phyloP scores from a whole-genome alignment of 2,797 vertebrate species.

The Falco cherrug region DNA sequence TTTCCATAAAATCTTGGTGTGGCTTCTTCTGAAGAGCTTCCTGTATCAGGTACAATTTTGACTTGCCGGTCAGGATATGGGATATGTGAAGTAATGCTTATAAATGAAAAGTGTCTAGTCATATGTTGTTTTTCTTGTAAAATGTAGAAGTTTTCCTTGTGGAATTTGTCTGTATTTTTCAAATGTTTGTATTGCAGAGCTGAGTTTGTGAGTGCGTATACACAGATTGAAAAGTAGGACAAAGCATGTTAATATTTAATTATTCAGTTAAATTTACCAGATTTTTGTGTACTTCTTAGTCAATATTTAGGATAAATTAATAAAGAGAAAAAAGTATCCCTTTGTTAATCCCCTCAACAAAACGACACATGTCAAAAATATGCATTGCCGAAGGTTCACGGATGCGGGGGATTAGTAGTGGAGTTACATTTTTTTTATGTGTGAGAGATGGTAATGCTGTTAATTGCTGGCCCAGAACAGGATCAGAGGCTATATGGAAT shows the following conservation, averaged over 20 bases:
- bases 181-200: not conserved
- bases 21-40: slow-evolving; percentile 5
- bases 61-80: not conserved
- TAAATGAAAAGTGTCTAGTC: not conserved
- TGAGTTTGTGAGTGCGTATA: not conserved
- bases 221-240: not conserved
- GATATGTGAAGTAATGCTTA: not conserved
- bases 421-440: not conserved
- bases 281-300: not conserved
- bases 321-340: not conserved
- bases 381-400: not conserved
- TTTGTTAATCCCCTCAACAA: not conserved
- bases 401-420: not conserved
- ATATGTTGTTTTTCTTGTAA: not conserved
- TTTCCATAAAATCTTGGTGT: not conserved
- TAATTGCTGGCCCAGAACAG: not conserved
- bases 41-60: slow-evolving; percentile 67
- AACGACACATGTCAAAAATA: not conserved
- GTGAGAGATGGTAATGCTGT: not conserved
- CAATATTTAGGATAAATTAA: not conserved
- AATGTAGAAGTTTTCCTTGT: not conserved
- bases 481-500: not conserved
- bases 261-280: not conserved
- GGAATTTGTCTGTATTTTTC: not conserved
- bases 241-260: not conserved